phyloP scores from a whole-genome alignment of 2,797 vertebrate genomes.

The Sylvilagus floridanus region DNA sequence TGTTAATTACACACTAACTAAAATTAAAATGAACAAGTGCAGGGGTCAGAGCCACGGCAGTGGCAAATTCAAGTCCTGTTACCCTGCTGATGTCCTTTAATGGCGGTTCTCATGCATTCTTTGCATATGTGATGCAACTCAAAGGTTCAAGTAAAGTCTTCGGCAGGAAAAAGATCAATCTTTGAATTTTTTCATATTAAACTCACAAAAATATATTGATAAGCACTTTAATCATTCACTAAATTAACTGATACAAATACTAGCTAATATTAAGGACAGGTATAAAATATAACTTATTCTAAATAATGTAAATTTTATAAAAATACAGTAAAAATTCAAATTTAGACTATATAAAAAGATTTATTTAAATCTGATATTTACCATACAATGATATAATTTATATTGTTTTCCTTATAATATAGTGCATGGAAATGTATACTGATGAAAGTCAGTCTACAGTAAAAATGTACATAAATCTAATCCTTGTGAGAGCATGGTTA shows the following conservation, averaged over 20 bases:
- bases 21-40: not conserved
- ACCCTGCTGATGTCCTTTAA: too few relatives aligned
- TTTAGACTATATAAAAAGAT: constrained; percentile 15
- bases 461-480: not conserved
- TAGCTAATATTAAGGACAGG: not conserved
- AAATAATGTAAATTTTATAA: constrained; percentile 46
- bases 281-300: constrained; percentile 20
- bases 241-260: constrained; percentile 37
- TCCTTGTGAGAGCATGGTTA: not conserved
- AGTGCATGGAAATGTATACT: not conserved
- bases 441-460: not conserved
- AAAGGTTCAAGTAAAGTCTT: not conserved
- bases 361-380: constrained; percentile 22
- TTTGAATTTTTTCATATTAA: constrained; percentile 53
- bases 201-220: not conserved
- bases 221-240: not conserved
- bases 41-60: too few relatives aligned
- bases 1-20: not conserved
- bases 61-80: too few relatives aligned
- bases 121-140: not conserved
- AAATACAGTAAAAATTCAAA: constrained; percentile 19
- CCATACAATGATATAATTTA: not conserved
- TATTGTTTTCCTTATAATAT: not conserved
- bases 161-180: not conserved
- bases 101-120: not conserved